Conservation (phyloP, 1,140 invertebrate genomes). For the Cherax destructor region DNA sequence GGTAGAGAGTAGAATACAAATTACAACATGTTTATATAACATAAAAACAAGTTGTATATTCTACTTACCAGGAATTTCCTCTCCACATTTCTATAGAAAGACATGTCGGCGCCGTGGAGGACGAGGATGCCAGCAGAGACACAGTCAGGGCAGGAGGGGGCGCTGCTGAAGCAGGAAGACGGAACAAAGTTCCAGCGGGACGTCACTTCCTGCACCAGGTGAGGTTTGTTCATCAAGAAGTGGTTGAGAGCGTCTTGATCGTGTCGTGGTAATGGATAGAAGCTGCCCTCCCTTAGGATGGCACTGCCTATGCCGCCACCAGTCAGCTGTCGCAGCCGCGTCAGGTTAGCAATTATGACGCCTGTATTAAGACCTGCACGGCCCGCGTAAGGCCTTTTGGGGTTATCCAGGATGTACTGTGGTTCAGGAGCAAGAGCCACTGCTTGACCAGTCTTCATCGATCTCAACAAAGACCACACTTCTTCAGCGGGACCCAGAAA, state of each 20-base stretch:
- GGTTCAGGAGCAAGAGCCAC: constrained; percentile 62
- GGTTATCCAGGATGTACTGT: constrained; percentile 50
- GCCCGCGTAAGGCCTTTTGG: constrained; percentile 45
- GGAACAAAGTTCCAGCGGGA: constrained; percentile 58
- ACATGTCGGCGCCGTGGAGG: constrained; percentile 42
- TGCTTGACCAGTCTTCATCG: constrained; percentile 15
- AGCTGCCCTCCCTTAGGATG: constrained; percentile 14
- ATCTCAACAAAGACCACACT: constrained; percentile 44
- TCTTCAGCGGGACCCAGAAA: constrained; percentile 66
- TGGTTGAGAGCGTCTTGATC: constrained; percentile 69
- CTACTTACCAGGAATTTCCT: constrained; percentile 45
- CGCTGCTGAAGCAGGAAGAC: constrained; percentile 34
- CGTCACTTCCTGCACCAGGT: constrained; percentile 56
- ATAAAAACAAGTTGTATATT: no score
- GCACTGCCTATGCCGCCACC: constrained; percentile 45
- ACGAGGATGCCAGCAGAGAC: constrained; percentile 24
- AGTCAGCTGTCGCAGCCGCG: constrained; percentile 34
- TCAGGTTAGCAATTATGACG: constrained; percentile 62
- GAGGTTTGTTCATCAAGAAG: constrained; percentile 36
- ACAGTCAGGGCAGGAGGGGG: constrained; percentile 47
- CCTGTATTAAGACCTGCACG: constrained; percentile 61
- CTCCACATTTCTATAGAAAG: constrained; percentile 50
- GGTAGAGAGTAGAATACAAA: no score
- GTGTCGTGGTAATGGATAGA: constrained; percentile 37
- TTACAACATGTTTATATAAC: no score